Evolutionary conservation across 2,113 vertebrate genomes (phyloP), one percentile per base, ranked within the genome.

Genomic region (Notothenia rossii): DNA sequence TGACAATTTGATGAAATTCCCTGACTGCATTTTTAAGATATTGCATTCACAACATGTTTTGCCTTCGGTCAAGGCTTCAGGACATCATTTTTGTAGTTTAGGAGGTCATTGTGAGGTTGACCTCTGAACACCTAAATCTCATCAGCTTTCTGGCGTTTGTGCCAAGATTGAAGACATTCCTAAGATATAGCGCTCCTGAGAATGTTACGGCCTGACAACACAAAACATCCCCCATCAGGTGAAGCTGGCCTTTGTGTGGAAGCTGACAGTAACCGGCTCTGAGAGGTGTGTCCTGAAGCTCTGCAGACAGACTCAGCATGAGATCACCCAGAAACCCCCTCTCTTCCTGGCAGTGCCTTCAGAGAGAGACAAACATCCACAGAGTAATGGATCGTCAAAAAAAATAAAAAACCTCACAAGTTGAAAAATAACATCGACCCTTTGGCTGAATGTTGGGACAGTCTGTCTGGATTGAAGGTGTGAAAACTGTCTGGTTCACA

Each of bases 401-500:
- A 40, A 74, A 40, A 40, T 7, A 64, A 46, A 43, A 20, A 62
- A 36, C 4, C 69, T n/a, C 13, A 59, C 22, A 7, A 40, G 36
- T 40, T 40, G 36, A 40, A 40, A 56, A 49, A 33, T 62, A 25
- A 36, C 56, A 65, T 75, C 25, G 4, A 6, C 55, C 65, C 53
- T 17, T 60, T 58, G 64, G 53, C 58, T 69, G 40, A 48, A 36
- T 59, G 75, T 61, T 58, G 60, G 40, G 36, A 13, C 58, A 55
- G 48, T 51, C 72, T 69, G 84, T 84, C 87, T 81, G 83, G 68
- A 82, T 8, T 55, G 36, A 49, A 84, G 22, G 77, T 82, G 90
- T 85, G 85, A 87, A 89, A 80, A 79, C 55, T 71, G 5, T 69
- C 78, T 82, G 46, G 2, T 70, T 0, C 49, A 5, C 12, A 14